Base-by-base conservation (phyloP, 2,113 vertebrate species). In the Odontesthes bonariensis region DNA sequence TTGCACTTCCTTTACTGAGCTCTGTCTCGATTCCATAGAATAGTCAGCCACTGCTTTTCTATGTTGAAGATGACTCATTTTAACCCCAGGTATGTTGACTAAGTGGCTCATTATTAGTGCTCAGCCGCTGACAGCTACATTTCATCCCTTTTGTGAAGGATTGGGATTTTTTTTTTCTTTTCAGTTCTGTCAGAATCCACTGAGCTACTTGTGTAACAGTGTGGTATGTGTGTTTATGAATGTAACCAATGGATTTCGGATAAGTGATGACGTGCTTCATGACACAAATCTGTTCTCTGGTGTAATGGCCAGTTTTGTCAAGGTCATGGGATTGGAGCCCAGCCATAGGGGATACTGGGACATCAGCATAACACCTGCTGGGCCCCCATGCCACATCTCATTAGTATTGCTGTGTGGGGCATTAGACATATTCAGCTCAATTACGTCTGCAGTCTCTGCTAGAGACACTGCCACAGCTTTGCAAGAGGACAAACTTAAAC, bases 391-490 rank as follows among this genome's bases (percentile, higher is more conserved):
- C 77, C 70, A 51, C 82, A 69, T 78, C 79, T 91, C 85, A 89
- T 92, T 92, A 90, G 74, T 57, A 64, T 73, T 86, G 78, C 65
- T 85, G 78, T 73, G 68, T 68, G 62, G 58, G 76, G 75, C 56
- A 79, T 76, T 79, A 77, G 72, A 84, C 81, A 92, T 88, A 91
- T 93, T 92, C 89, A 82, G 89, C 79, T 92, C 90, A 86, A 91
- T 93, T 91, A 87, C 84, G 82, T 77, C 65, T 57, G 69, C 59
- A 59, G 42, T 73, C 69, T 79, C 56, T 75, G 81, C 86, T 89
- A 83, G 79, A 91, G 84, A 68, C 79, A 51, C 46, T 69, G 86
- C 78, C 71, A 83, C 83, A 16, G 63, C 82, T 83, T 84, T 86
- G 85, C 77, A 60, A 69, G 59, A 85, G 83, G 81, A 79, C 66